phyloP scores from a whole-genome alignment of 1,140 invertebrate genomes.

The Cydia pomonella region DNA sequence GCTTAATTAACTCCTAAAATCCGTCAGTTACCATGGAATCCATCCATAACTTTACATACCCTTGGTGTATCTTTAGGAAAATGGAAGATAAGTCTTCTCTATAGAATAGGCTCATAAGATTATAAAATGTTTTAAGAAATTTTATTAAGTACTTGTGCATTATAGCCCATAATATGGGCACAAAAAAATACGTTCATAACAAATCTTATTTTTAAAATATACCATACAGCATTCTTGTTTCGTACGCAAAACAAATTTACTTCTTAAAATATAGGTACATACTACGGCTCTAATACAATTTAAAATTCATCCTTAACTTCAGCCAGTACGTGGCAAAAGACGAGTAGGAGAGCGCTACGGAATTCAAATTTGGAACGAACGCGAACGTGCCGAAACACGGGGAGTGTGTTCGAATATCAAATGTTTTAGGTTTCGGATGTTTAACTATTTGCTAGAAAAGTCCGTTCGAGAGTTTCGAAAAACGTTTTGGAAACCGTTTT shows the following conservation, averaged over 20 bases:
- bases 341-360: slow-evolving; percentile 57
- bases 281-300: slow-evolving; percentile 48
- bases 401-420: slow-evolving; percentile 61
- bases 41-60: too few species aligned
- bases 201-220: not conserved
- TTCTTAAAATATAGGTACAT: slow-evolving; percentile 6
- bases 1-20: too few species aligned
- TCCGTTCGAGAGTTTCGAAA: not conserved
- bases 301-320: slow-evolving; percentile 64
- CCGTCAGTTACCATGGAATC: too few species aligned
- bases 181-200: too few species aligned
- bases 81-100: too few species aligned
- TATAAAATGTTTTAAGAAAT: too few species aligned
- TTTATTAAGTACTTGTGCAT: too few species aligned
- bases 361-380: slow-evolving; percentile 71
- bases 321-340: slow-evolving; percentile 59
- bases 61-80: too few species aligned
- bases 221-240: not conserved
- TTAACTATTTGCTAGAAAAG: slow-evolving; percentile 61
- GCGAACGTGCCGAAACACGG: slow-evolving; percentile 52
- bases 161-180: too few species aligned
- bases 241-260: not conserved
- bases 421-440: slow-evolving; percentile 53
- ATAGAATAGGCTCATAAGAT: too few species aligned
- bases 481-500: not conserved